Conservation (phyloP, 2,888 invertebrate species). For the Melieria omissa region DNA sequence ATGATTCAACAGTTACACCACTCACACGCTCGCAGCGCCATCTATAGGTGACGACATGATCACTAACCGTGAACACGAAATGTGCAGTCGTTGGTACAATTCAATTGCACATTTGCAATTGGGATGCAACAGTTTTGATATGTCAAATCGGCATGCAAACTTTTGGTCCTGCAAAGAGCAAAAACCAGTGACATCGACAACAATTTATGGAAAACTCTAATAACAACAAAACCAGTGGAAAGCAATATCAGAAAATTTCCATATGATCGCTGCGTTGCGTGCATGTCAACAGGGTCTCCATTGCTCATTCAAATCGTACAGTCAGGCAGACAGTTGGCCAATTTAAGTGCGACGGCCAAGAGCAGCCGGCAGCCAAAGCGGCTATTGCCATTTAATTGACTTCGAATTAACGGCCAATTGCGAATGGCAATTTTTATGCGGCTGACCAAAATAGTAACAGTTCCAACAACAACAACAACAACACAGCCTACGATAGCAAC, state of each 20-base stretch:
- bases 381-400: conserved; percentile 29
- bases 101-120: background rate
- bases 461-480: too few species aligned
- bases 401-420: conserved; percentile 17
- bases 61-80: background rate
- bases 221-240: background rate
- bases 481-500: too few species aligned
- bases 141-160: background rate
- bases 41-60: background rate
- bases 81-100: background rate
- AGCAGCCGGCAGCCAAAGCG: background rate
- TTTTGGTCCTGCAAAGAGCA: background rate
- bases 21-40: background rate
- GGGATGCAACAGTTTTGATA: background rate
- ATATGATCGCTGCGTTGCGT: too few species aligned
- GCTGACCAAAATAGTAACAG: too few species aligned
- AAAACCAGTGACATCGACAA: too few species aligned
- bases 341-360: background rate
- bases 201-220: background rate
- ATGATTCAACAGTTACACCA: background rate
- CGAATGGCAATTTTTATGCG: too few species aligned
- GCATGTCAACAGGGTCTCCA: too few species aligned
- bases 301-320: too few species aligned
- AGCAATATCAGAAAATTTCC: too few species aligned
- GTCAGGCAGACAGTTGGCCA: too few species aligned